Evolutionary conservation across 2,888 invertebrate genomes (phyloP), one percentile per base, ranked within the genome.

Genomic region (Acholoe squamosa): DNA sequence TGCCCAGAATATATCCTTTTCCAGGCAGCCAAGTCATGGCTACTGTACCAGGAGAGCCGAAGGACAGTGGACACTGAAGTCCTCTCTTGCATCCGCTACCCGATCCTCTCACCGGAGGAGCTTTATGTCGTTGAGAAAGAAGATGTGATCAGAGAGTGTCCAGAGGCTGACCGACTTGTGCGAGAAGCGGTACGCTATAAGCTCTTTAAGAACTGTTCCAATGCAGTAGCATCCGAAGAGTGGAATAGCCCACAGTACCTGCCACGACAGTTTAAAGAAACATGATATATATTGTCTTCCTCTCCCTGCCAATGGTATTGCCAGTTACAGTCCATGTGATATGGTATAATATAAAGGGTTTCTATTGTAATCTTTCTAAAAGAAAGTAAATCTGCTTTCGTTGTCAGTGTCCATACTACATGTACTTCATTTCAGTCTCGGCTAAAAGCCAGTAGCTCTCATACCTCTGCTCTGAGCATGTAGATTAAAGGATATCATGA

Each of bases 91-190:
- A 90, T 92, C 5, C 90, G 92, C 10, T 92, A 91, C 84, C 92
- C 92, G 0, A 76, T 92, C 25, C 89, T 92, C 51, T 25, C 51
- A 0, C 67, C 91, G 10, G 43, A 89, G 14, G 86, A 92, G 52
- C 91, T 92, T 43, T 92, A 92, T 61, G 31, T 71, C 31, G 92
- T 91, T 16, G 92, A 92, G 89, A 90, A 90, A 22, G 91, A 92
- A 61, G 34, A 61, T 1, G 31, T 92, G 0, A 89, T 92, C 14
- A 51, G 52, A 22, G 43, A 31, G 3, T 91, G 91, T 71, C 76
- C 34, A 3, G 61, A 56, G 16, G 90, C 89, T 12, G 51, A 31
- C 16, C 28, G 33, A 0, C 89, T 91, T 0, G 89, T 92, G 25
- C 86, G 88, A 12, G 89, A 91, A 54, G 92, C 92, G 12, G 90